These are phyloP conservation scores for Apeira syringaria DNA, from an alignment of 2,888 invertebrate genomes.

Conservation along the genomic window DNA sequence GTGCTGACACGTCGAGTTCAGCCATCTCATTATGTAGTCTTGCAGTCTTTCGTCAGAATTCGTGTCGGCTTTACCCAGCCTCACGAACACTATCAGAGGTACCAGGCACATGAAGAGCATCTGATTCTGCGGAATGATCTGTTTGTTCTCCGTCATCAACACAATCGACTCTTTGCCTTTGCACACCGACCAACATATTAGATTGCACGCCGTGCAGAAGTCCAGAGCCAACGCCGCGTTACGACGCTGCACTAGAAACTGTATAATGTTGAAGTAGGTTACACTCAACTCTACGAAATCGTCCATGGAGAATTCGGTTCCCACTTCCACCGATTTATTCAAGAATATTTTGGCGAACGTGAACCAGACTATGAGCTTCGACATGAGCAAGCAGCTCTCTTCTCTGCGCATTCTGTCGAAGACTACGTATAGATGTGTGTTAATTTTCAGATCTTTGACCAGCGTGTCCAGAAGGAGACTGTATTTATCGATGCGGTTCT, in stretches of 20 bases:
- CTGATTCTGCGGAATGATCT: conserved; percentile 81
- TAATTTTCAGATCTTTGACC: conserved; percentile 58
- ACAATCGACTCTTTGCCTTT: conserved; percentile 41
- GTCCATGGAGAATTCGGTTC: conserved; percentile 53
- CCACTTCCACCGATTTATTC: conserved; percentile 50
- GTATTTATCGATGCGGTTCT: conserved; percentile 64
- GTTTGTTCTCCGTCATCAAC: conserved; percentile 36
- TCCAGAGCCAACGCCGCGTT: conserved; percentile 53
- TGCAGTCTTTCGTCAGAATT: conserved; percentile 79
- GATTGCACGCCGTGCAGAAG: conserved; percentile 58
- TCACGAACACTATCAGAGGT: conserved; percentile 80
- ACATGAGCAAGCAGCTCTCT: conserved; percentile 68
- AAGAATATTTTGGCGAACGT: conserved; percentile 63
- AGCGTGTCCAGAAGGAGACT: conserved; percentile 52
- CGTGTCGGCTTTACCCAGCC: conserved; percentile 35
- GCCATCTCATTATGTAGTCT: conserved; percentile 83
- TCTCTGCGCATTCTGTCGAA: conserved; percentile 66
- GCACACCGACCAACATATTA: conserved; percentile 55
- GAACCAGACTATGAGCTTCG: conserved; percentile 74
- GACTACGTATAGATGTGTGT: conserved; percentile 58
- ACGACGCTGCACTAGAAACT: conserved; percentile 52
- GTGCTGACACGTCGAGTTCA: conserved; percentile 85
- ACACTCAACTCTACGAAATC: conserved; percentile 61
- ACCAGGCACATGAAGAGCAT: conserved; percentile 85
- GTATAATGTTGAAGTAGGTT: conserved; percentile 59